These are phyloP conservation scores for Apogon hyalosoma DNA, from an alignment of 2,797 vertebrate species.

Conservation along the genomic window DNA sequence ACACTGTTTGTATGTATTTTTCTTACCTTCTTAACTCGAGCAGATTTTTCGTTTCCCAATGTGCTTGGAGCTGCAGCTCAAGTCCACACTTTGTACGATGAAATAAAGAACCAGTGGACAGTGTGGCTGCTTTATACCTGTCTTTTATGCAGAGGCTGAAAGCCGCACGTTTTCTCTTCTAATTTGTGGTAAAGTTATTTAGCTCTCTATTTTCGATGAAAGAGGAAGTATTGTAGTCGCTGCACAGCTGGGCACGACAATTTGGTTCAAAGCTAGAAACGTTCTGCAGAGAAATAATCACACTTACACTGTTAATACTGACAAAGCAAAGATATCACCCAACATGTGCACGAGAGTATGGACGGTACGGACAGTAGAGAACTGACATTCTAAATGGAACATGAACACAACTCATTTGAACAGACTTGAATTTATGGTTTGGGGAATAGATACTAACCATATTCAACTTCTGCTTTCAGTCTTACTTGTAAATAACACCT, in stretches of 20 bases:
- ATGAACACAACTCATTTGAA: neutral
- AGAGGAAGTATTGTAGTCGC: conserved; percentile 41
- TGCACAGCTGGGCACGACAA: conserved; percentile 23
- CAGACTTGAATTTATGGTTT: neutral
- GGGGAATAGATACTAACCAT: neutral
- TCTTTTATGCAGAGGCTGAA: conserved; percentile 10
- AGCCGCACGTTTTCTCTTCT: neutral
- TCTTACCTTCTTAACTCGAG: conserved; percentile 12
- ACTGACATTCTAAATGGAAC: neutral
- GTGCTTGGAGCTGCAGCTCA: neutral
- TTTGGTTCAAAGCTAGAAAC: conserved; percentile 7
- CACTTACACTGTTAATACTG: neutral
- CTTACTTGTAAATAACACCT: conserved; percentile 2
- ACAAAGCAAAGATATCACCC: neutral
- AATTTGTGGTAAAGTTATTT: neutral
- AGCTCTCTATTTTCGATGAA: conserved; percentile 35
- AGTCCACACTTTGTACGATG: neutral
- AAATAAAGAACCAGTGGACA: conserved; percentile 8
- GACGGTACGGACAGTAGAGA: neutral
- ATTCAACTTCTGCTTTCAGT: conserved; percentile 32
- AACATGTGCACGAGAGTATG: too few species aligned
- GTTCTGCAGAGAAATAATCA: neutral
- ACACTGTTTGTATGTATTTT: neutral
- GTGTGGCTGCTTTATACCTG: conserved; percentile 12
- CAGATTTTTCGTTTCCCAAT: neutral